Evolutionary conservation across 2,113 vertebrate species (phyloP).

Genomic region (Cynocephalus volans): DNA sequence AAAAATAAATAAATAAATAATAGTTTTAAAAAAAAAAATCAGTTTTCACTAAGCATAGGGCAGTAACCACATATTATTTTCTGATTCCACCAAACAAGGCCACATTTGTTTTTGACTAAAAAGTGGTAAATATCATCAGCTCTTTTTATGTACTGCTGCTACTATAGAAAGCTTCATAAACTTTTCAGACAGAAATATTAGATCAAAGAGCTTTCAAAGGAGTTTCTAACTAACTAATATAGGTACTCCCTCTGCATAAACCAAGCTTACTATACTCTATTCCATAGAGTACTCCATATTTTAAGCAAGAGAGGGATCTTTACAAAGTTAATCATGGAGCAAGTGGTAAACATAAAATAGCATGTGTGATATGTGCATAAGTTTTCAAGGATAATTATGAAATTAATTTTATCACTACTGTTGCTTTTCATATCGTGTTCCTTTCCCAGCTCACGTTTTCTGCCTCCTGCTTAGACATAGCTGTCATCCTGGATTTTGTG

Average conservation of each 20-base stretch:
- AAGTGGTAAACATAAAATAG: neutral
- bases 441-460: neutral
- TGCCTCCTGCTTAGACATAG: neutral
- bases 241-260: neutral
- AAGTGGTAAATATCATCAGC: neutral
- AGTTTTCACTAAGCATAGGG: neutral
- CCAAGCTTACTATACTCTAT: neutral
- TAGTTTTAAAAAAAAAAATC: neutral
- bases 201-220: constrained; percentile 32
- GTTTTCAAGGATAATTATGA: neutral
- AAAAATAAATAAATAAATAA: too few relatives aligned
- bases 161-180: neutral
- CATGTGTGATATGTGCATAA: neutral
- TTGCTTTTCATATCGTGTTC: neutral
- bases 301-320: neutral
- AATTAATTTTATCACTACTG: neutral
- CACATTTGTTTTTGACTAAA: constrained; percentile 31
- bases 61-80: neutral
- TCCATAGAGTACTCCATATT: neutral
- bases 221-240: constrained; percentile 22
- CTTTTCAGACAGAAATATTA: neutral
- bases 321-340: neutral
- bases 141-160: neutral
- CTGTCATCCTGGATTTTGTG: neutral
- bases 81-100: neutral